Conservation (phyloP, 2,113 vertebrate species). For the Aepyceros melampus region DNA sequence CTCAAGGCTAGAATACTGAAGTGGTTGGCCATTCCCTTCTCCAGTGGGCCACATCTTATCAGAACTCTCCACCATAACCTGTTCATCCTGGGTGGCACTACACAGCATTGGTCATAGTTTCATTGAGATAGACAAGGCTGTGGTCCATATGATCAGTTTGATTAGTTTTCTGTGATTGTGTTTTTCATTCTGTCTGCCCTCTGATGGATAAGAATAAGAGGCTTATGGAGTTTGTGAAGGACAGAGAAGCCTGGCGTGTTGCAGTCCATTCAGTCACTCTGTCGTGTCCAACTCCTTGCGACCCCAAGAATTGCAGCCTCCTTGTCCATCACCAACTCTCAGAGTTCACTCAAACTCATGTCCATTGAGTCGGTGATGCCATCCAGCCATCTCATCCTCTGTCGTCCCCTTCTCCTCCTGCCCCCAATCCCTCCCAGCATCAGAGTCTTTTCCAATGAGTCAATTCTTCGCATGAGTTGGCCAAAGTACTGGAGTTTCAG, state of each 20-base stretch:
- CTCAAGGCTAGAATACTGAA: not conserved
- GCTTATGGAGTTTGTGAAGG: not conserved
- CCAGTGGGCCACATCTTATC: not conserved
- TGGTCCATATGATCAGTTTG: not conserved
- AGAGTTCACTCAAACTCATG: too few relatives aligned
- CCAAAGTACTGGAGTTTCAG: too few relatives aligned
- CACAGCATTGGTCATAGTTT: not conserved
- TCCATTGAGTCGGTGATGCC: too few relatives aligned
- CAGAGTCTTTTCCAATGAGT: too few relatives aligned
- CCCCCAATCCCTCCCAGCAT: too few relatives aligned
- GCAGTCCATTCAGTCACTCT: not conserved
- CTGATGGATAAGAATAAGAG: not conserved
- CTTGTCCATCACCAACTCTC: too few relatives aligned
- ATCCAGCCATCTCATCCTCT: too few relatives aligned
- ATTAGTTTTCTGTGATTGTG: not conserved
- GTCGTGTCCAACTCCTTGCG: rapidly evolving
- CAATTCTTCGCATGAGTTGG: rapidly evolving
- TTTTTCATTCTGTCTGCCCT: not conserved
- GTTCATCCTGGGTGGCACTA: not conserved
- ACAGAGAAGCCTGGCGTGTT: not conserved
- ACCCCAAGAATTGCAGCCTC: too few relatives aligned
- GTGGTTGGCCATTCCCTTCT: not conserved
- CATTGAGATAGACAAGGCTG: not conserved
- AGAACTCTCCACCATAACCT: not conserved
- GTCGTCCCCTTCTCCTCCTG: too few relatives aligned